Percentiles rank a stretch among this genome's conserved stretches.
phyloP scores from a whole-genome alignment of 2,888 invertebrate genomes.

The Watsonalla cultraria region DNA sequence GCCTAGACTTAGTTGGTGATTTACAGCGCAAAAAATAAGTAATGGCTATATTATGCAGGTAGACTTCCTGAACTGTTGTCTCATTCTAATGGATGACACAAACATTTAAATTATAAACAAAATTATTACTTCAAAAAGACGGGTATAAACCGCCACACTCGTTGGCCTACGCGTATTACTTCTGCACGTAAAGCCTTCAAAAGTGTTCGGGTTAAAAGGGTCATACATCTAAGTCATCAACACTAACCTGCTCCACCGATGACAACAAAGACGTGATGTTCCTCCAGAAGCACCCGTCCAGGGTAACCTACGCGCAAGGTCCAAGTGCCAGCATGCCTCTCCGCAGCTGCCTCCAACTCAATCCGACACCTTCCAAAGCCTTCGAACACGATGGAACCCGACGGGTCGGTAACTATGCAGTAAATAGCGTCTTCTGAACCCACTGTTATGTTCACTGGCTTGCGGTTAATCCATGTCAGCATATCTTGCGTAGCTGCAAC shows the following conservation, averaged over 20 bases:
- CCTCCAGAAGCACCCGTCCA: constrained; percentile 38
- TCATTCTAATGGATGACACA: no score
- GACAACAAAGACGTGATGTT: constrained; percentile 27
- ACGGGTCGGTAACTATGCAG: constrained; percentile 43
- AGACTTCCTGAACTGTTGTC: no score
- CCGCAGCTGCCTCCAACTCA: constrained; percentile 33
- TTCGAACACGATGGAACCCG: constrained; percentile 33
- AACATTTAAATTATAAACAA: no score
- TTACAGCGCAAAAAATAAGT: no score
- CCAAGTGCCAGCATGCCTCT: constrained; percentile 50
- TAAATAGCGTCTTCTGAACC: constrained; percentile 53
- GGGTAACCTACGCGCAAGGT: constrained; percentile 34
- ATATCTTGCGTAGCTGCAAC: constrained; percentile 3
- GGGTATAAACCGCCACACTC: no score
- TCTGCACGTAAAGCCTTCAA: no score
- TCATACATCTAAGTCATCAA: no score
- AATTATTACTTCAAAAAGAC: no score
- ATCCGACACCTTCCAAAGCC: constrained; percentile 52
- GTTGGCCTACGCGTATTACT: no score
- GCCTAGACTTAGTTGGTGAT: no score
- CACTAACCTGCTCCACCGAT: constrained; percentile 39
- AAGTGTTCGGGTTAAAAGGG: no score
- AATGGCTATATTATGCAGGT: no score
- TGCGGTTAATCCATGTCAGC: constrained; percentile 27
- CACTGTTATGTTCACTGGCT: constrained; percentile 28